Base-by-base conservation (phyloP, 1,140 invertebrate genomes). In the Drosophila burlai region DNA sequence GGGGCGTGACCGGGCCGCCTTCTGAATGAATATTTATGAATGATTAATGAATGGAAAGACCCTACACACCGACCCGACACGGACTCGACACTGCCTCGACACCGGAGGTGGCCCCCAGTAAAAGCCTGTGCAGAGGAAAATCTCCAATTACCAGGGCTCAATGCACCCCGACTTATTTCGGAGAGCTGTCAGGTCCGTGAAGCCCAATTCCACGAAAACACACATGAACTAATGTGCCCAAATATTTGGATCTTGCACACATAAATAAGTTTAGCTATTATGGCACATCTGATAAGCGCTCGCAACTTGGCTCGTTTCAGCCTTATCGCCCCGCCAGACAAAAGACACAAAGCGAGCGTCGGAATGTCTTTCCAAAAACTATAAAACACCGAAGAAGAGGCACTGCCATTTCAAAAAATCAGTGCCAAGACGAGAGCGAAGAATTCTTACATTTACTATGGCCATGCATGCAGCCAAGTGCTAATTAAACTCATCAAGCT, bases 1-100 rank as follows among this genome's bases (percentile, higher is more conserved):
- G 34, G 46, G 61, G 69, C 71, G 71, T 80, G 43, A 7, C 34
- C 26, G 36, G 45, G 69, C 26, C 43, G 58, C 61, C 54, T 55
- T 9, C 61, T 55, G 43, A 62, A 69, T 81, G 85, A 84, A 90
- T 87, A 84, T 87, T 78, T 78, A 84, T 81, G 64, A 87, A 87
- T 81, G 81, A 87, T 90, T 90, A 84, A 87, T 90, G 84, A 83
- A 46, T 40, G 58, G 29, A 24, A 76, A 46, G 59, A 46, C 65
- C 18, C 26, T 29, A 38, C 43, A 38, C 43, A 24, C 15, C 34
- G 34, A 55, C 34, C 31, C 31, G 31, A 15, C 50, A 26, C 46
- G 46, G 24, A 49, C 24, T 26, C 26, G 49, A 31, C 47, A 29
- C 24, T 4, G 46, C 21, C 46, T 26, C 47, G 26, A 36, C 52